Conservation (phyloP, 30 jellyfish, hydroid and myxozoan genomes). For the Hydractinia symbiolongicarpus region DNA sequence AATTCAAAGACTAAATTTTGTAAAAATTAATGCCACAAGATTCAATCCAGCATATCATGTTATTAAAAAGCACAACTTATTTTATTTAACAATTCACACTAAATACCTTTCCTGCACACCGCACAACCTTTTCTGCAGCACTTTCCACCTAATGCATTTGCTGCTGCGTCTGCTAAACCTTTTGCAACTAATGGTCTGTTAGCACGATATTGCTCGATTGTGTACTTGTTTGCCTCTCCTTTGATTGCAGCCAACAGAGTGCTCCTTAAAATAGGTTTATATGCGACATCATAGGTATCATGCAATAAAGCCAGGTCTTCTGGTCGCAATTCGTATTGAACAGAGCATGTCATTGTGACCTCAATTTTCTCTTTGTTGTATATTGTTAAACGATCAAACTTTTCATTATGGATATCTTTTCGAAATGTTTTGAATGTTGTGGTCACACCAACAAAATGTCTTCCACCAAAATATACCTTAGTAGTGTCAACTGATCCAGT, state of each 20-base stretch:
- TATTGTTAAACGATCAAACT: constrained; percentile 23
- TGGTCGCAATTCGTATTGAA: constrained; percentile 55
- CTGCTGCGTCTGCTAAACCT: constrained; percentile 39
- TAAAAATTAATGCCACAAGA: too few relatives aligned
- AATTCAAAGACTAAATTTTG: too few relatives aligned
- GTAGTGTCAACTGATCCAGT: too few relatives aligned
- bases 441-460: too few relatives aligned
- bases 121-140: constrained; percentile 48
- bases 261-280: constrained; percentile 44
- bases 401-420: constrained; percentile 60
- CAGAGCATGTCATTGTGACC: constrained; percentile 43
- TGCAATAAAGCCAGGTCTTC: constrained; percentile 50
- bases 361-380: constrained; percentile 49
- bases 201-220: constrained; percentile 39
- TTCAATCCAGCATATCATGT: too few relatives aligned
- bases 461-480: too few relatives aligned
- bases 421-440: constrained; percentile 25
- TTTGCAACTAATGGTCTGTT: constrained; percentile 34
- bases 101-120: too few relatives aligned
- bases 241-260: constrained; percentile 50
- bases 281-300: constrained; percentile 54
- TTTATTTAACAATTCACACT: too few relatives aligned
- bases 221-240: constrained; percentile 40
- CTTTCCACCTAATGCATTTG: constrained; percentile 38
- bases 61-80: too few relatives aligned